Conservation (phyloP, 1,140 invertebrate genomes). For the Drosophila insularis region DNA sequence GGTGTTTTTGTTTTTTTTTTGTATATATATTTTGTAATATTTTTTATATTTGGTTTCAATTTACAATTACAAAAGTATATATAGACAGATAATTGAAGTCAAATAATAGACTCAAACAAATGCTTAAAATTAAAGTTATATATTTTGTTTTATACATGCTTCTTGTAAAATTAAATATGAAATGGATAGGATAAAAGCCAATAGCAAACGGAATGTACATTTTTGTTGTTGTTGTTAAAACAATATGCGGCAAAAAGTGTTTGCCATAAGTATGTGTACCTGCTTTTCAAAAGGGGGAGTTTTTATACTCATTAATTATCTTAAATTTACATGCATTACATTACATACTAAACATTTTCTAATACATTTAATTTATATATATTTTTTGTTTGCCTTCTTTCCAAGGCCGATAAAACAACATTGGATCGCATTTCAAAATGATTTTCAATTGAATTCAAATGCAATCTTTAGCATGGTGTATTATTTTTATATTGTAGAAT, state of each 20-base stretch:
- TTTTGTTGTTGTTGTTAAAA: background rate
- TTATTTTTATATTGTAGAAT: conserved; percentile 9
- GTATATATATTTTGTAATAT: conserved; percentile 21
- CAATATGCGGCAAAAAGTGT: conserved; percentile 3
- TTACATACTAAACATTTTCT: conserved; percentile 76
- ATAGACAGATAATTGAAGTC: conserved; percentile 23
- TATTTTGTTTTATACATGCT: conserved; percentile 9
- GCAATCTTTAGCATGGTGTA: conserved; percentile 16
- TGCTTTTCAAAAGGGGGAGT: background rate
- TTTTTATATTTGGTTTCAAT: conserved; percentile 29
- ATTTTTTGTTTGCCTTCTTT: background rate
- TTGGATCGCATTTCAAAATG: too few relatives aligned
- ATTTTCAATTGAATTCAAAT: too few relatives aligned
- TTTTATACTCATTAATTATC: conserved; percentile 49
- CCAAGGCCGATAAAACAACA: too few relatives aligned
- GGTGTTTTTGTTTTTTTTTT: conserved; percentile 8
- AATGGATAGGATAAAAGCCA: background rate
- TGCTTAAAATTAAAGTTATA: conserved; percentile 28
- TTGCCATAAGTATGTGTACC: conserved; percentile 4
- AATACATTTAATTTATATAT: conserved; percentile 73
- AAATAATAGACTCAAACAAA: conserved; percentile 17
- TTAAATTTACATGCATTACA: conserved; percentile 62
- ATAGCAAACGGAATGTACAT: background rate
- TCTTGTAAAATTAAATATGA: background rate
- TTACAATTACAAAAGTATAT: background rate